phyloP scores from a whole-genome alignment of 2,797 vertebrate genomes.

The Lutjanus campechanus region DNA sequence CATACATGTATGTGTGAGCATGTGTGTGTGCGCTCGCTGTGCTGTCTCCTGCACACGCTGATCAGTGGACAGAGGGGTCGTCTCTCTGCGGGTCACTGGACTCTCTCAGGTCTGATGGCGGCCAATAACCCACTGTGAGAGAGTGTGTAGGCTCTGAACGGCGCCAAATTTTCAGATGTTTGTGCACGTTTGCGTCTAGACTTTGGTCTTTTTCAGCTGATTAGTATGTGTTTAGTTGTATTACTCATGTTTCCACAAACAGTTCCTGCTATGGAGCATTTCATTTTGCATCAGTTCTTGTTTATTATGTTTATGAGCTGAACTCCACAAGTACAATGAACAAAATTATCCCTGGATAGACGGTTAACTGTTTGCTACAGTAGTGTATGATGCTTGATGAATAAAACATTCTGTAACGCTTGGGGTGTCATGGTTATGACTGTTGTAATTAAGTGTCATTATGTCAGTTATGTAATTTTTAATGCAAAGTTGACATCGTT shows the following conservation, averaged over 20 bases:
- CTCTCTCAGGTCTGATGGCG: conserved; percentile 42
- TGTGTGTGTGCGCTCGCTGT: conserved; percentile 7
- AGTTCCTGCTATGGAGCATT: conserved; percentile 20
- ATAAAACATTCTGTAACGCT: conserved; percentile 9
- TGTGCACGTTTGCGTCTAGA: conserved; percentile 30
- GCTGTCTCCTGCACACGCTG: conserved; percentile 26
- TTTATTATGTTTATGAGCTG: conserved; percentile 41
- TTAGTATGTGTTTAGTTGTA: conserved; percentile 28
- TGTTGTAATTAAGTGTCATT: too few species aligned
- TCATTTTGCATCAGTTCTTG: conserved; percentile 8
- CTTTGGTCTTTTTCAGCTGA: conserved; percentile 25
- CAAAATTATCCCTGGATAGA: conserved; percentile 13
- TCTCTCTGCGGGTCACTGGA: conserved; percentile 49
- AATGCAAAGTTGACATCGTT: too few species aligned
- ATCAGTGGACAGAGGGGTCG: conserved; percentile 36
- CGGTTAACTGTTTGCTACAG: neutral
- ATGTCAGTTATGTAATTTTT: too few species aligned
- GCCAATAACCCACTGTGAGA: conserved; percentile 35
- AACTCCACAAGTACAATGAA: conserved; percentile 36
- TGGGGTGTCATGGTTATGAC: too few species aligned
- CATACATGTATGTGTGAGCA: conserved; percentile 6
- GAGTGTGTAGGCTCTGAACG: conserved; percentile 1
- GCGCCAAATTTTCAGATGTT: conserved; percentile 33
- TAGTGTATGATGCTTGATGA: neutral
- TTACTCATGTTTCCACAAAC: conserved; percentile 48